Conservation (phyloP, 1,140 invertebrate genomes). For the Bombus difficillimus region DNA sequence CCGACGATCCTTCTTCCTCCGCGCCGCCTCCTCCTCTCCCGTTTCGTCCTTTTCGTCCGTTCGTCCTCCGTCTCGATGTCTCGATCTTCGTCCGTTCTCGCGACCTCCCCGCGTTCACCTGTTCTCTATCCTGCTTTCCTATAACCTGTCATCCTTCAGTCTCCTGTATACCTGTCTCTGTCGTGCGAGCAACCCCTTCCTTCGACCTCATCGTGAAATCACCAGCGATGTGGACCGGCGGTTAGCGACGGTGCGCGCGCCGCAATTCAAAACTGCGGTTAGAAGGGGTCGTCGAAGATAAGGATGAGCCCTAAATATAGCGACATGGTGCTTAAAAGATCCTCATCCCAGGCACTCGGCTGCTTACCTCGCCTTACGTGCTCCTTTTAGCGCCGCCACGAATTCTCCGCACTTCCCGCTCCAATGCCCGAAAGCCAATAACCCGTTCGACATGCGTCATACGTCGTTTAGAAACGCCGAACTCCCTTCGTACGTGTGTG, state of each 20-base stretch:
- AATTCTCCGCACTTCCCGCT: slow-evolving; percentile 41
- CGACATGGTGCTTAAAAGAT: slow-evolving; percentile 62
- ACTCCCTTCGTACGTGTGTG: neutral
- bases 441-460: slow-evolving; percentile 24
- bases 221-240: slow-evolving; percentile 57
- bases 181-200: slow-evolving; percentile 55
- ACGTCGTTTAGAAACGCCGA: neutral
- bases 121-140: neutral
- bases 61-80: neutral
- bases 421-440: slow-evolving; percentile 25
- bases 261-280: slow-evolving; percentile 76
- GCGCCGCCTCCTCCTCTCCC: too few relatives aligned
- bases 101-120: neutral
- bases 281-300: slow-evolving; percentile 71
- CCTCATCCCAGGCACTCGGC: slow-evolving; percentile 20
- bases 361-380: slow-evolving; percentile 42
- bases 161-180: slow-evolving; percentile 18
- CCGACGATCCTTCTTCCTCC: neutral
- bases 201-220: slow-evolving; percentile 49
- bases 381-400: slow-evolving; percentile 46
- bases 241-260: slow-evolving; percentile 69
- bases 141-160: neutral
- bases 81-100: neutral
- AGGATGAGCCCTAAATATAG: slow-evolving; percentile 72
- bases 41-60: neutral